A percentile compares a stretch with the other conserved stretches of the same genome.
phyloP scores from a whole-genome alignment of 2,888 invertebrate species.

The Gastrophysa polygoni region DNA sequence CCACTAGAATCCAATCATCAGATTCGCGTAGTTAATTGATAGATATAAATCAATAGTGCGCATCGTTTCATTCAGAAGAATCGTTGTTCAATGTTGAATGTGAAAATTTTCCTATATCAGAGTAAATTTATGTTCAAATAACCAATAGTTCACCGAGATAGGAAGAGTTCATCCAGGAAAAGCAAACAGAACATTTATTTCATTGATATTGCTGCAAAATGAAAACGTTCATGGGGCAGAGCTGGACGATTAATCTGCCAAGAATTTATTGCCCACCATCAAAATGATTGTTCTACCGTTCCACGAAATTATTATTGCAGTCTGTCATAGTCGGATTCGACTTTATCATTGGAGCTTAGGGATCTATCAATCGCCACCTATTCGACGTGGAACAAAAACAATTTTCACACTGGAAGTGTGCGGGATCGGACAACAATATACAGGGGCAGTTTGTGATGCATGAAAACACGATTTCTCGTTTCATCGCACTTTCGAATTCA shows the following conservation, averaged over 20 bases:
- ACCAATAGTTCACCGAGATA: not conserved
- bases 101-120: no score
- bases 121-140: no score
- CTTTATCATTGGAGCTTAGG: not conserved
- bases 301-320: not conserved
- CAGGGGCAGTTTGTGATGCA: no score
- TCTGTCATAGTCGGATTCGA: not conserved
- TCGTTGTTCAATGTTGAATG: no score
- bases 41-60: no score
- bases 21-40: no score
- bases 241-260: conserved; percentile 44
- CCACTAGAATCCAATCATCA: no score
- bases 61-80: no score
- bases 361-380: not conserved
- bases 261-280: not conserved
- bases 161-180: conserved; percentile 23
- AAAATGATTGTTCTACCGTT: not conserved
- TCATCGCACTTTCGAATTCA: no score
- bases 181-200: conserved; percentile 45
- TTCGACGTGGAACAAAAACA: not conserved
- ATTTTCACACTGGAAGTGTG: not conserved
- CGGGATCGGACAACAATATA: no score
- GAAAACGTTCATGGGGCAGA: conserved; percentile 47
- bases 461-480: no score
- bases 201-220: conserved; percentile 40